Evolutionary conservation across 2,888 invertebrate species (phyloP).

Genomic region (Acanthosepion lycidas): DNA sequence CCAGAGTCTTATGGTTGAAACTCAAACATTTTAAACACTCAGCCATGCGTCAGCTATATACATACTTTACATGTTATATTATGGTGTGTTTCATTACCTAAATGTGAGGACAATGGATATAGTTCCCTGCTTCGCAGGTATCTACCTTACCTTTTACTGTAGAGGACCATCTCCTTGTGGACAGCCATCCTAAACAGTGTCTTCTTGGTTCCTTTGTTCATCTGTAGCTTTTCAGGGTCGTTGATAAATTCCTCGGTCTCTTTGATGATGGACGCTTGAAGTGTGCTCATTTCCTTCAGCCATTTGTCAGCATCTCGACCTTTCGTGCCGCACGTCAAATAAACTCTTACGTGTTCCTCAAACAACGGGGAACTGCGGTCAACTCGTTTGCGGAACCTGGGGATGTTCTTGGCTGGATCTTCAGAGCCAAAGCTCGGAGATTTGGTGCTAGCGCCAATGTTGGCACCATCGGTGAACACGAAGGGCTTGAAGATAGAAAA

Average conservation of each 20-base stretch:
- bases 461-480: slow-evolving; percentile 72
- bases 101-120: no score
- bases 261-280: slow-evolving; percentile 69
- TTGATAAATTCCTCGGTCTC: slow-evolving; percentile 68
- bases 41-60: no score
- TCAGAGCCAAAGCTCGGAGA: slow-evolving; percentile 76
- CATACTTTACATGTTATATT: no score
- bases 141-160: slow-evolving; percentile 43
- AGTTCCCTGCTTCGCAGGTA: no score
- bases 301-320: slow-evolving; percentile 52
- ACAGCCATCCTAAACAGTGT: slow-evolving; percentile 46
- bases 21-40: no score
- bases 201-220: slow-evolving; percentile 46
- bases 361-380: slow-evolving; percentile 79
- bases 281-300: slow-evolving; percentile 73
- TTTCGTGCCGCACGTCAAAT: neutral
- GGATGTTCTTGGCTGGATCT: slow-evolving; percentile 71
- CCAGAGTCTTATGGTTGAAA: no score
- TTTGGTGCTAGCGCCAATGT: slow-evolving; percentile 75
- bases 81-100: no score
- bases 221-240: slow-evolving; percentile 48
- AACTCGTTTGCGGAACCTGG: slow-evolving; percentile 70
- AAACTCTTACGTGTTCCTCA: slow-evolving; percentile 78
- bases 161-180: slow-evolving; percentile 47
- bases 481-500: slow-evolving; percentile 88